These are phyloP conservation scores for Eristalis pertinax DNA, from an alignment of 2,888 invertebrate species.

Conservation along the genomic window DNA sequence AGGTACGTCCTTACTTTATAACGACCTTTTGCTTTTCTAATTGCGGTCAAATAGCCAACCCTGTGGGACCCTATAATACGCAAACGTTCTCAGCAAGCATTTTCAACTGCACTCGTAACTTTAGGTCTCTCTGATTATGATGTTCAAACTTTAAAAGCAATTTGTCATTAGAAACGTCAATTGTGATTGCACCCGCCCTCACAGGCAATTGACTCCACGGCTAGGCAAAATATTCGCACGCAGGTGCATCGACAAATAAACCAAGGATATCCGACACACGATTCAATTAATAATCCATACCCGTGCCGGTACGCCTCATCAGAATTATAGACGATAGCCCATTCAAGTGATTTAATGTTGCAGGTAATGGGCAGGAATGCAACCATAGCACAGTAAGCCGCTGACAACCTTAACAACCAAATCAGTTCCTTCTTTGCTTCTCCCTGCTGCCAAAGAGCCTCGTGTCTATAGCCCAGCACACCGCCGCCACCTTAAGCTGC, in stretches of 20 bases:
- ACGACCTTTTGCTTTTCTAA: too few species aligned
- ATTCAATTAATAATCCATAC: conserved; percentile 3
- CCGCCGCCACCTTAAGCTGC: conserved; percentile 5
- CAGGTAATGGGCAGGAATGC: conserved; percentile 10
- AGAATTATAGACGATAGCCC: background rate
- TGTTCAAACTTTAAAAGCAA: background rate
- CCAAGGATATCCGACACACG: conserved; percentile 21
- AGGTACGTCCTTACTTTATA: too few species aligned
- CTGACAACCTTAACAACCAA: conserved; percentile 22
- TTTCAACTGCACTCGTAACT: too few species aligned
- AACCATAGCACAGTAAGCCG: conserved; percentile 19
- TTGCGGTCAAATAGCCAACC: too few species aligned
- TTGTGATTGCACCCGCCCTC: background rate
- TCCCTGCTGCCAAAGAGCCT: background rate
- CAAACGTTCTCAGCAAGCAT: too few species aligned
- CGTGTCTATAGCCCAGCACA: background rate
- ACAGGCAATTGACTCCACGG: background rate
- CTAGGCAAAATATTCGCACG: background rate
- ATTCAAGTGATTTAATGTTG: conserved; percentile 13
- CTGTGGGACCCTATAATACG: too few species aligned
- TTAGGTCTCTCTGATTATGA: too few species aligned
- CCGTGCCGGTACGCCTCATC: background rate
- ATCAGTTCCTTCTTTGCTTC: conserved; percentile 17
- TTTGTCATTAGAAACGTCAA: background rate
- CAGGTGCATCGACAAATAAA: background rate